These are phyloP conservation scores for Corythaixoides concolor DNA, from an alignment of 2,113 vertebrate species.

Conservation along the genomic window DNA sequence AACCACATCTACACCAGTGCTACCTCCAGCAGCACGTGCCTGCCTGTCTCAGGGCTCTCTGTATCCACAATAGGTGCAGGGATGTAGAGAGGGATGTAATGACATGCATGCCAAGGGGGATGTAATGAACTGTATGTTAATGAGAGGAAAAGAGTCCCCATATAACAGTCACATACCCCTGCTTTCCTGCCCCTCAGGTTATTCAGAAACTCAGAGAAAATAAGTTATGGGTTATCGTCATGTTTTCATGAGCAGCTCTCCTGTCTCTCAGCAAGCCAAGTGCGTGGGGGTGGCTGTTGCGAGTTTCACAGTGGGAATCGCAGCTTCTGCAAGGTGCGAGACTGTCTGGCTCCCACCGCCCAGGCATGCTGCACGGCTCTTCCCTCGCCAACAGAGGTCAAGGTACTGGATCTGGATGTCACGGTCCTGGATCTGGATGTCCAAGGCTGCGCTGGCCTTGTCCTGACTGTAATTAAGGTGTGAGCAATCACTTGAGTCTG, in stretches of 20 bases:
- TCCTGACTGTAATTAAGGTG: fast-evolving
- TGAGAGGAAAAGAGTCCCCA: not conserved
- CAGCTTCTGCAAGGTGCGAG: not conserved
- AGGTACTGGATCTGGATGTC: not conserved
- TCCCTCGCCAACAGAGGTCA: fast-evolving
- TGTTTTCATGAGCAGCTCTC: not conserved
- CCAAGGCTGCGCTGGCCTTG: not conserved
- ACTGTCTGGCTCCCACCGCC: not conserved
- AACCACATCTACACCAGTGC: not conserved
- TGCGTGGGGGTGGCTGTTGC: not conserved
- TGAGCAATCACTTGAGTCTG: not conserved
- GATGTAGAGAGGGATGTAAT: not conserved
- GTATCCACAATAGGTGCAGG: not conserved
- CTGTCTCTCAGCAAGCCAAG: not conserved
- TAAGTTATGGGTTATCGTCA: not conserved
- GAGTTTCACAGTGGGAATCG: not conserved
- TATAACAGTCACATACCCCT: not conserved
- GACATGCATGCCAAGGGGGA: too few relatives aligned
- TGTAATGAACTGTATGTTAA: too few relatives aligned
- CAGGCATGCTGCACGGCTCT: not conserved
- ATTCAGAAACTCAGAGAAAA: not conserved
- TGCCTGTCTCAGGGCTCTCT: not conserved
- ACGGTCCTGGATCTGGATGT: fast-evolving
- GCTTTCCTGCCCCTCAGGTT: too few relatives aligned
- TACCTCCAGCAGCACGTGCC: fast-evolving